These are phyloP conservation scores for Sebastes kiyomatsui DNA, from an alignment of 2,797 vertebrate species.

Conservation along the genomic window DNA sequence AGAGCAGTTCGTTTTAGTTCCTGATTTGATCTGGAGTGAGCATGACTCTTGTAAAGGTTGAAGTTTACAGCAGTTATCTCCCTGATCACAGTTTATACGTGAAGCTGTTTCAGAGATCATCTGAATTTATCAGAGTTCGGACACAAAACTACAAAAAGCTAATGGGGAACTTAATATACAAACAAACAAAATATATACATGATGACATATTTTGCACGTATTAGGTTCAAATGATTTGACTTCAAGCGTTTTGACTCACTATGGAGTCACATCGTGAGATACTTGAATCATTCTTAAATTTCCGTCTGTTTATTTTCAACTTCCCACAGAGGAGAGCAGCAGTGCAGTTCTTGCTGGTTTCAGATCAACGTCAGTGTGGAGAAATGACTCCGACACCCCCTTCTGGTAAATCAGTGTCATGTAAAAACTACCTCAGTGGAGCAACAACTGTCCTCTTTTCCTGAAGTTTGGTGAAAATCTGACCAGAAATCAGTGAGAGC, in stretches of 20 bases:
- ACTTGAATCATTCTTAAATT: not conserved
- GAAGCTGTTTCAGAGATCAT: not conserved
- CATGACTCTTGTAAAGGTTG: not conserved
- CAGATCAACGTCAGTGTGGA: not conserved
- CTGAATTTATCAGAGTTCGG: not conserved
- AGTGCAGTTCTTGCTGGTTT: not conserved
- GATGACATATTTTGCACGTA: not conserved
- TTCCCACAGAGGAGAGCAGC: not conserved
- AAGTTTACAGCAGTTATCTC: not conserved
- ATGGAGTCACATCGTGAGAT: not conserved
- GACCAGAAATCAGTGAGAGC: not conserved
- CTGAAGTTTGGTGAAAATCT: not conserved
- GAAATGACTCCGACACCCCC: constrained; percentile 27
- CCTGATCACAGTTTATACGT: not conserved
- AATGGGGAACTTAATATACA: not conserved
- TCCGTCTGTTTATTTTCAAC: constrained; percentile 14
- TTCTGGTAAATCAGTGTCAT: not conserved
- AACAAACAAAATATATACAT: not conserved
- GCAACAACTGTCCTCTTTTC: not conserved
- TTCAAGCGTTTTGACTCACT: not conserved
- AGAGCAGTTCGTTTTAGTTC: too few relatives aligned
- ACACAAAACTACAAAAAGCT: not conserved
- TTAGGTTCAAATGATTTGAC: not conserved
- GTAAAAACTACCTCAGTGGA: not conserved
- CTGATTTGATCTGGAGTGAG: too few relatives aligned